Evolutionary conservation across 2,797 vertebrate species (phyloP).

Genomic region (Periophthalmus magnuspinnatus): DNA sequence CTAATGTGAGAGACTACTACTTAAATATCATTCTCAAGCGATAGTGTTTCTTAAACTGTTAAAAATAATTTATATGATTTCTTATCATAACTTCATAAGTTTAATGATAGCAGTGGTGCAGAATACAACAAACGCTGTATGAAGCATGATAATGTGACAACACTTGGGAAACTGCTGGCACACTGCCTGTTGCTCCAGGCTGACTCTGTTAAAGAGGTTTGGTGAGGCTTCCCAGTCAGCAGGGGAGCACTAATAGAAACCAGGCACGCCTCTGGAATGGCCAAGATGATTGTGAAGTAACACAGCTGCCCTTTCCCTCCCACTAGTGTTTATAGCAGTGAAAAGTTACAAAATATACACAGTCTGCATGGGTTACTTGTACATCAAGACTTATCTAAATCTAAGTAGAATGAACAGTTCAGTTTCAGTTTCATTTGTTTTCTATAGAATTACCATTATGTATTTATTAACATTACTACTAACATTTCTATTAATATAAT

Average conservation of each 20-base stretch:
- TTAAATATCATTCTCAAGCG: neutral
- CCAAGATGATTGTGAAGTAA: slow-evolving; percentile 69
- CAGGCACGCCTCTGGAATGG: slow-evolving; percentile 73
- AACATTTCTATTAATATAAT: too few species aligned
- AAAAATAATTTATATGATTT: neutral
- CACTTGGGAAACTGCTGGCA: slow-evolving; percentile 42
- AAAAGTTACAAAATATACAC: slow-evolving; percentile 30
- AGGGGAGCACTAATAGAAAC: slow-evolving; percentile 73
- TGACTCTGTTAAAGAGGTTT: slow-evolving; percentile 60
- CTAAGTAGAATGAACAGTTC: too few species aligned
- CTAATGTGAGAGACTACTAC: neutral
- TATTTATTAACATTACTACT: too few species aligned
- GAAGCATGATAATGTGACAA: slow-evolving; percentile 40
- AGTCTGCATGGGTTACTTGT: slow-evolving; percentile 15
- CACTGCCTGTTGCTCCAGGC: slow-evolving; percentile 27
- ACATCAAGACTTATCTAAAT: too few species aligned
- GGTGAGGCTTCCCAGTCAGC: slow-evolving; percentile 58
- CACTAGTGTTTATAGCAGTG: slow-evolving; percentile 44
- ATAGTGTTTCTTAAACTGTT: neutral
- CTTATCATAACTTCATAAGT: neutral
- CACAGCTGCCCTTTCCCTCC: slow-evolving; percentile 67
- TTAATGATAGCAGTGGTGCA: neutral
- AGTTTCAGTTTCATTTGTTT: too few species aligned
- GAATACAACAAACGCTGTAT: slow-evolving; percentile 7
- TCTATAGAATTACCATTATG: too few species aligned